phyloP scores from a whole-genome alignment of 1,140 invertebrate species.

The Hylyphantes graminicola region DNA sequence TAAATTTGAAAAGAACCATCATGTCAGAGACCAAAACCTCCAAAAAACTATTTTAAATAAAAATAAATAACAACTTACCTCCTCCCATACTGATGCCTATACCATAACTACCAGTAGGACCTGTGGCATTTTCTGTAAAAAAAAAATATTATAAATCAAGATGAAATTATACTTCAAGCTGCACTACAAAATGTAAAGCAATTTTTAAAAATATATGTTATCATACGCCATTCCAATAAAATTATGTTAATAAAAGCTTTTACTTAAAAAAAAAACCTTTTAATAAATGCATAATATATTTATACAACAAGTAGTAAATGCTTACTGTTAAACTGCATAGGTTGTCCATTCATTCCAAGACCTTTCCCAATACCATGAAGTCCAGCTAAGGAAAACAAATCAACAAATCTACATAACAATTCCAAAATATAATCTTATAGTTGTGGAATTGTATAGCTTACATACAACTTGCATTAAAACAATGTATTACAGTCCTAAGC shows the following conservation, averaged over 20 bases:
- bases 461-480: not conserved
- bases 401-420: not conserved
- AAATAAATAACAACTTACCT: constrained; percentile 13
- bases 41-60: too few species aligned
- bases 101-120: constrained; percentile 45
- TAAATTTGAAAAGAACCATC: too few species aligned
- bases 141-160: not conserved
- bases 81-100: constrained; percentile 46
- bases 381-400: constrained; percentile 55
- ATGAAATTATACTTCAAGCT: not conserved
- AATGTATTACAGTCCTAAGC: not conserved
- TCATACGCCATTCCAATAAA: too few species aligned
- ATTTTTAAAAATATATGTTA: not conserved
- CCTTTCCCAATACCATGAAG: constrained; percentile 65
- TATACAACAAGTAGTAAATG: not conserved
- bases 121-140: constrained; percentile 39
- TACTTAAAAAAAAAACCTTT: not conserved
- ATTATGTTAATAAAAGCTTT: not conserved
- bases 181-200: not conserved
- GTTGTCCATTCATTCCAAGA: constrained; percentile 64
- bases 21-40: too few species aligned
- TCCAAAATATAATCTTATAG: not conserved
- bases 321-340: constrained; percentile 62
- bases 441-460: not conserved
- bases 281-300: not conserved